These are phyloP conservation scores for Pilophorus perplexus DNA, from an alignment of 2,888 invertebrate genomes.

Conservation along the genomic window DNA sequence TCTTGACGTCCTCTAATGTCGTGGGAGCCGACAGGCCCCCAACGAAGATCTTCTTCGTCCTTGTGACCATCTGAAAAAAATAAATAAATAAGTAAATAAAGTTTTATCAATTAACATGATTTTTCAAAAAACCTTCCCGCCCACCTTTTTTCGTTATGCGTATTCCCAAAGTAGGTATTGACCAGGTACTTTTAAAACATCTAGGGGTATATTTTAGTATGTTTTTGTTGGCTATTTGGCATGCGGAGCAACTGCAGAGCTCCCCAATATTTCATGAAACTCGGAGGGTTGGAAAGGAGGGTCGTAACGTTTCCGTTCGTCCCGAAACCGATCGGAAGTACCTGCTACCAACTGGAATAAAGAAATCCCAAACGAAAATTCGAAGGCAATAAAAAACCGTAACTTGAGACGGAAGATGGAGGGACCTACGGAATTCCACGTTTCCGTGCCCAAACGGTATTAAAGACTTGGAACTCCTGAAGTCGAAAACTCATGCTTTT, in stretches of 20 bases:
- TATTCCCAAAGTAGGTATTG: too few species aligned
- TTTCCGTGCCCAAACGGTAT: slow-evolving; percentile 23
- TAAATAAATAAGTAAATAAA: not conserved
- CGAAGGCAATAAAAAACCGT: slow-evolving; percentile 9
- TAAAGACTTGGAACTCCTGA: slow-evolving; percentile 26
- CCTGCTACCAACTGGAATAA: not conserved
- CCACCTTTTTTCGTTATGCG: too few species aligned
- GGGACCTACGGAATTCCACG: slow-evolving; percentile 13
- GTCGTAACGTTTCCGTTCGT: not conserved
- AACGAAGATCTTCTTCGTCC: slow-evolving; percentile 99
- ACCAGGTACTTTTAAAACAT: too few species aligned
- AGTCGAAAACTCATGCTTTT: slow-evolving; percentile 6
- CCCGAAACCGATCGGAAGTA: not conserved
- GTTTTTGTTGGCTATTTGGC: too few species aligned
- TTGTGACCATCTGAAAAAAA: slow-evolving; percentile 89
- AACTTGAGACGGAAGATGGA: not conserved
- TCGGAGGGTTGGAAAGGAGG: too few species aligned
- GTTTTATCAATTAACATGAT: too few species aligned
- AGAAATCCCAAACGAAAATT: not conserved
- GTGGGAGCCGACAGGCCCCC: slow-evolving; percentile 99
- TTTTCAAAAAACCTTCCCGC: too few species aligned
- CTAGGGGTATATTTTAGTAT: too few species aligned
- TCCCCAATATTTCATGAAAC: too few species aligned
- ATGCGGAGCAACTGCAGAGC: too few species aligned
- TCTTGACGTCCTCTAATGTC: slow-evolving; percentile 99